Evolutionary conservation across 1,140 invertebrate genomes (phyloP).

Genomic region (Eriosoma lanigerum): DNA sequence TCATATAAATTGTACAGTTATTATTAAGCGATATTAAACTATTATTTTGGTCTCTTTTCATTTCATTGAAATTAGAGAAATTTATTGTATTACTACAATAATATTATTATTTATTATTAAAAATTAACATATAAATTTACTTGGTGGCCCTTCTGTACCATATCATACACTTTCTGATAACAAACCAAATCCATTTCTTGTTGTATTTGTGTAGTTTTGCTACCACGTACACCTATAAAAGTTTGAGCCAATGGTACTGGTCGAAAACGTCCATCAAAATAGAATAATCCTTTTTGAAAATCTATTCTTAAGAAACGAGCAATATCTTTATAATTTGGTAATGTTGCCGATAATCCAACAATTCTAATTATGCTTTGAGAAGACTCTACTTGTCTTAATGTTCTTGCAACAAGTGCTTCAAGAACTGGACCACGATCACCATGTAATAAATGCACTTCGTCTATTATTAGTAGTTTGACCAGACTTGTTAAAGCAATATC

Average conservation of each 20-base stretch:
- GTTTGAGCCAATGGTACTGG: conserved; percentile 92
- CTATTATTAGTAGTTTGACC: conserved; percentile 94
- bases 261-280: conserved; percentile 94
- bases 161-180: conserved; percentile 88
- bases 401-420: conserved; percentile 94
- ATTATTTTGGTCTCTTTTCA: no score
- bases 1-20: no score
- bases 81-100: no score
- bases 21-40: no score
- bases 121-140: conserved; percentile 58
- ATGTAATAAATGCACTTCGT: conserved; percentile 97
- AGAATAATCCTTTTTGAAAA: conserved; percentile 89
- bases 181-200: conserved; percentile 90
- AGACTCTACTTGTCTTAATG: conserved; percentile 89
- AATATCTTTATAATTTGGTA: conserved; percentile 98
- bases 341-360: conserved; percentile 94
- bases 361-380: conserved; percentile 97
- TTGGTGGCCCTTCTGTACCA: conserved; percentile 88
- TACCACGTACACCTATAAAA: conserved; percentile 87
- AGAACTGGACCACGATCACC: conserved; percentile 97
- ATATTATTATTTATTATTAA: background rate
- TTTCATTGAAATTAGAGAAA: no score
- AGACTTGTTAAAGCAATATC: conserved; percentile 88
- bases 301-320: conserved; percentile 93
- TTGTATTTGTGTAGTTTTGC: conserved; percentile 74